phyloP scores from a whole-genome alignment of 2,113 vertebrate species.

The Struthio camelus region DNA sequence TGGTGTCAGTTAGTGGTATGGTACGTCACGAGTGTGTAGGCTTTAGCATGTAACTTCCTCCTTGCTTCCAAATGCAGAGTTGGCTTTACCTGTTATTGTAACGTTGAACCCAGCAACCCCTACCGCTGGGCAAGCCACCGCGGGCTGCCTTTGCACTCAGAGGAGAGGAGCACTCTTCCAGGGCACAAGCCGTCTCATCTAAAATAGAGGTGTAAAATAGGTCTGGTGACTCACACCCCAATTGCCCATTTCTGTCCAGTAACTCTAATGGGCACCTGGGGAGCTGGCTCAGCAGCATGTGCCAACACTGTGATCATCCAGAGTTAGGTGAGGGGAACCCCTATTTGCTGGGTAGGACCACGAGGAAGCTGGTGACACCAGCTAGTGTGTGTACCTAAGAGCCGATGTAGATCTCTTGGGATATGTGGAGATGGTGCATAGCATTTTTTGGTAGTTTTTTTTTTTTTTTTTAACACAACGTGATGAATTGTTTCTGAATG shows the following conservation, averaged over 20 bases:
- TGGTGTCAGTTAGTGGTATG: not conserved
- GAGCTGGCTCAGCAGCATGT: not conserved
- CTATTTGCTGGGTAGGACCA: not conserved
- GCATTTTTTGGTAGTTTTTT: not conserved
- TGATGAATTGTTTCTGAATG: not conserved
- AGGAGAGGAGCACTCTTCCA: not conserved
- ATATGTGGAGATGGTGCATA: not conserved
- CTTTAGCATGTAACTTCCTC: not conserved
- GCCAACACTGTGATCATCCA: not conserved
- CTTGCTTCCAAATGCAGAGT: not conserved
- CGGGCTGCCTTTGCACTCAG: not conserved
- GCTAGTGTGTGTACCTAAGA: not conserved
- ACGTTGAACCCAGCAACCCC: not conserved
- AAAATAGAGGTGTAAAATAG: not conserved
- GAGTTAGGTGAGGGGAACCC: not conserved
- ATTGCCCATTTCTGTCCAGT: not conserved
- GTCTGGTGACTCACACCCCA: not conserved
- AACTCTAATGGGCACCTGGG: not conserved
- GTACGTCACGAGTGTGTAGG: not conserved
- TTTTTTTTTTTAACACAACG: not conserved
- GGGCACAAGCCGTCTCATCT: not conserved
- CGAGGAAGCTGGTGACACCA: not conserved
- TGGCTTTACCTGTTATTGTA: not conserved
- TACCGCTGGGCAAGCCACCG: fast-evolving
- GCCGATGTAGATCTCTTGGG: not conserved